phyloP scores from a whole-genome alignment of 2,113 vertebrate species.

The Equus przewalskii region DNA sequence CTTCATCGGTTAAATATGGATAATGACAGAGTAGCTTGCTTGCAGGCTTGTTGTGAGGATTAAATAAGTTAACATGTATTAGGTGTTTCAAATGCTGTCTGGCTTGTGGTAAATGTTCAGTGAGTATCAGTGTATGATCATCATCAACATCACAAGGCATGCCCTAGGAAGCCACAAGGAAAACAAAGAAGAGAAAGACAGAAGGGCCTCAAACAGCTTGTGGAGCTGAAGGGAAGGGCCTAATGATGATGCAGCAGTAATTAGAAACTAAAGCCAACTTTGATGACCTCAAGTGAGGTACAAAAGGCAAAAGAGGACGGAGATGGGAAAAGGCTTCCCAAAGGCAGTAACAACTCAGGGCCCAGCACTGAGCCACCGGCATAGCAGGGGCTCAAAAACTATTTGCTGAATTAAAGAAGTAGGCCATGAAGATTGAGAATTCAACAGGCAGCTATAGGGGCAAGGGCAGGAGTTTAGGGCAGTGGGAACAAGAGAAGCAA shows the following conservation, averaged over 20 bases:
- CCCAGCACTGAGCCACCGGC: neutral
- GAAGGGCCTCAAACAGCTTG: neutral
- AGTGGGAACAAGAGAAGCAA: neutral
- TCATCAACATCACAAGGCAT: neutral
- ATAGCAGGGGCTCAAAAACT: neutral
- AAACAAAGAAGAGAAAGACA: neutral
- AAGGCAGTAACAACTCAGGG: neutral
- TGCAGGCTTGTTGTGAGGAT: rapidly evolving
- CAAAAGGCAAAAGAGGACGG: neutral
- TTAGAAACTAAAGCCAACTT: neutral
- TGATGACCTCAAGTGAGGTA: neutral
- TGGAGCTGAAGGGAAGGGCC: neutral
- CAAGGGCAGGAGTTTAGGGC: no score
- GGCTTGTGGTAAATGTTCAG: neutral
- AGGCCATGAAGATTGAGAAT: neutral
- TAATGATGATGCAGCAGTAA: no score
- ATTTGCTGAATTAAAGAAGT: neutral
- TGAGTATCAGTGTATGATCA: neutral
- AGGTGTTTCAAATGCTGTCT: neutral
- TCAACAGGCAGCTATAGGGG: neutral
- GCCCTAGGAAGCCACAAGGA: neutral
- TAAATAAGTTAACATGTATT: neutral
- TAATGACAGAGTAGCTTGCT: neutral
- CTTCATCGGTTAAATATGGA: neutral
- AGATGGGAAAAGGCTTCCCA: neutral